Conservation (phyloP, 2,888 invertebrate species). For the Heliconius ismenius region DNA sequence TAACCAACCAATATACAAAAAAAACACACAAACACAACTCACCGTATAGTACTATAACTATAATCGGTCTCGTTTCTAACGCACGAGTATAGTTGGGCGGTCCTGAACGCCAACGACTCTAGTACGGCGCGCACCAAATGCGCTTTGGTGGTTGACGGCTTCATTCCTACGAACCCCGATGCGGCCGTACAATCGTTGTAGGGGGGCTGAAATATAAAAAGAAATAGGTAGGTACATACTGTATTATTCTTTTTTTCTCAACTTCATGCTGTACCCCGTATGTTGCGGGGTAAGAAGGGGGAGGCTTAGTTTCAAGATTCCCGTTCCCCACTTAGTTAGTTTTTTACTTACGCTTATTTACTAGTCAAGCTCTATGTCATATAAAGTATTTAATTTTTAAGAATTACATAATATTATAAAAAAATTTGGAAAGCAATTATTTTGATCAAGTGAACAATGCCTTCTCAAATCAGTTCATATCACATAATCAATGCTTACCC, state of each 20-base stretch:
- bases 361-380: too few species aligned
- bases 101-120: constrained; percentile 92
- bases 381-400: too few species aligned
- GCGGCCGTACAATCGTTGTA: constrained; percentile 93
- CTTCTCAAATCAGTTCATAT: background rate
- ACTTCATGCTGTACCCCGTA: too few species aligned
- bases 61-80: constrained; percentile 86
- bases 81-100: constrained; percentile 88
- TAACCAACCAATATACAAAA: too few species aligned
- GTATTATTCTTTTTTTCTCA: too few species aligned
- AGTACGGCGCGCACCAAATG: constrained; percentile 91
- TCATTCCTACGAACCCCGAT: constrained; percentile 90
- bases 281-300: too few species aligned
- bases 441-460: too few species aligned
- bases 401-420: too few species aligned
- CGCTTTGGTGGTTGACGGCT: constrained; percentile 87
- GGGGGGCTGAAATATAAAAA: constrained; percentile 85
- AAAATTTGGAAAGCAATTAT: too few species aligned
- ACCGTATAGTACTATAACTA: constrained; percentile 83
- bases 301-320: too few species aligned
- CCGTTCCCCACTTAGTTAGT: too few species aligned
- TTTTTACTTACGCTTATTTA: too few species aligned
- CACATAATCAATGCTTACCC: constrained; percentile 79
- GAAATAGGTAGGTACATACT: background rate
- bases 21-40: constrained; percentile 32